Conservation (phyloP, 2,888 invertebrate genomes). For the Hyposoter didymator region DNA sequence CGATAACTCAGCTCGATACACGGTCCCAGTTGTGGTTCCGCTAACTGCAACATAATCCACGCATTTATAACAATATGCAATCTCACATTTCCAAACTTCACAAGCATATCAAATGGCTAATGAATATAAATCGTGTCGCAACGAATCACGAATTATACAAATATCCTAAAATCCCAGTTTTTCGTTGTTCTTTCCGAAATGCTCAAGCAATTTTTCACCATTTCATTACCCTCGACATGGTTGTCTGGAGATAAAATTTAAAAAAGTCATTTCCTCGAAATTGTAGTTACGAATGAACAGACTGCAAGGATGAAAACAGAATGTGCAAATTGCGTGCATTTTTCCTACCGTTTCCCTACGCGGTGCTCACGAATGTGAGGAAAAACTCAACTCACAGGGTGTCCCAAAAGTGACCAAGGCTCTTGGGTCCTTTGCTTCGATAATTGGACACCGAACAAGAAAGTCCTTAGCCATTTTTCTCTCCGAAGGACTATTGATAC, state of each 20-base stretch:
- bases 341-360: not conserved
- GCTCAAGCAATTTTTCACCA: not conserved
- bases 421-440: not conserved
- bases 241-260: not conserved
- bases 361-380: not conserved
- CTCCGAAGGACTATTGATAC: not conserved
- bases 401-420: not conserved
- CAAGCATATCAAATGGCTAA: too few species aligned
- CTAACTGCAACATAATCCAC: constrained; percentile 75
- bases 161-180: not conserved
- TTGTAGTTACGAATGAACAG: not conserved
- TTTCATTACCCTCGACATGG: not conserved
- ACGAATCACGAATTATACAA: not conserved
- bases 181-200: too few species aligned
- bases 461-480: not conserved
- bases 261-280: not conserved
- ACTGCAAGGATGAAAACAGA: not conserved
- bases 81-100: not conserved
- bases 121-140: not conserved
- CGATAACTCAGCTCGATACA: constrained; percentile 69
- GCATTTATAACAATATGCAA: not conserved
- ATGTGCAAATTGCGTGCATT: constrained; percentile 4
- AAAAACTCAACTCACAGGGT: not conserved
- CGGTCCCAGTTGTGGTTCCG: constrained; percentile 74
- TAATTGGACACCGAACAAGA: not conserved